These are phyloP conservation scores for Cancer borealis DNA, from an alignment of 2,888 invertebrate genomes.

Conservation along the genomic window DNA sequence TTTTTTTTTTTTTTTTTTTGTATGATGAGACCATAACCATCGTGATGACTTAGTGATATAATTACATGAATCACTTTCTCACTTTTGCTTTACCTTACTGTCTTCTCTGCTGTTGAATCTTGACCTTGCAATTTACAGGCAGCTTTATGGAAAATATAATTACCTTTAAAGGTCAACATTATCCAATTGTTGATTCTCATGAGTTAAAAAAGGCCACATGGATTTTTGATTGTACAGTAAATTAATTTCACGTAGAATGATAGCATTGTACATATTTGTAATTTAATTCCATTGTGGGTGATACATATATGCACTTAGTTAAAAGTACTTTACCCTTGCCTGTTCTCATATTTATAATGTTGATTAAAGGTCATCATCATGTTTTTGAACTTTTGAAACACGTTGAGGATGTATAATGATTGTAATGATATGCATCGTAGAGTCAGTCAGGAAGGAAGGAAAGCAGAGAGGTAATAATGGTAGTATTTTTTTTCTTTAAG, in stretches of 20 bases:
- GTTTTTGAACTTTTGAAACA: background rate
- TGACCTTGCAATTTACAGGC: background rate
- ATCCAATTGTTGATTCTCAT: background rate
- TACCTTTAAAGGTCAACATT: background rate
- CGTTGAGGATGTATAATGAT: background rate
- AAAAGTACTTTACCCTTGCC: background rate
- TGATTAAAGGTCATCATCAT: background rate
- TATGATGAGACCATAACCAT: background rate
- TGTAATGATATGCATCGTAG: no score
- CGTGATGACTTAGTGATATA: background rate
- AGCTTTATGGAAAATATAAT: background rate
- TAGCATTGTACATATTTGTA: background rate
- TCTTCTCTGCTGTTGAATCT: background rate
- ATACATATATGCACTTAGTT: background rate
- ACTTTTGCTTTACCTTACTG: background rate
- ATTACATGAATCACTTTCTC: background rate
- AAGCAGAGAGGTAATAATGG: background rate
- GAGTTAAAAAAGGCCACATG: background rate
- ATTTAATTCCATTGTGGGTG: background rate
- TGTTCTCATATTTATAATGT: background rate
- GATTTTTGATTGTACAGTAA: background rate
- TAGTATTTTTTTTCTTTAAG: background rate
- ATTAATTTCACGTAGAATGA: background rate
- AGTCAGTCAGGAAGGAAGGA: background rate
- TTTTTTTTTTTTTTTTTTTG: background rate